Conservation (phyloP, 92 coral and sea anemone species). For the Pocillopora meandrina region DNA sequence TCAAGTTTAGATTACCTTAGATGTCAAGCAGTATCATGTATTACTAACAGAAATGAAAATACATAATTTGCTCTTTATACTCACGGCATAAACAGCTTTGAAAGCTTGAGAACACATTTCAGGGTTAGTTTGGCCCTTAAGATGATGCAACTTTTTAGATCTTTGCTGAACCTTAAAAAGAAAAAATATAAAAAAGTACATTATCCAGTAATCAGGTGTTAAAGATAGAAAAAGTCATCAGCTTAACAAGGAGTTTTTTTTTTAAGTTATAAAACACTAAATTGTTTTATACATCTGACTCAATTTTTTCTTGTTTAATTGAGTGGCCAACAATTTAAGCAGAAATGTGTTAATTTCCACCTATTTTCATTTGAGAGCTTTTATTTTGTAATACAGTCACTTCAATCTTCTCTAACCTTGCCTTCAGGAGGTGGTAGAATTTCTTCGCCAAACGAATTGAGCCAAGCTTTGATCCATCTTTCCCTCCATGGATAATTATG, state of each 20-base stretch:
- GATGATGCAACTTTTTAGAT: not conserved
- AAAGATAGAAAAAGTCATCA: no score
- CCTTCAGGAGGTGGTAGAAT: not conserved
- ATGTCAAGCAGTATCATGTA: no score
- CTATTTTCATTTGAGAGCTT: no score
- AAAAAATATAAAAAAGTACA: not conserved
- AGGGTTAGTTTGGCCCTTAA: not conserved
- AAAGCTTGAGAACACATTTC: not conserved
- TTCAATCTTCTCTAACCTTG: not conserved
- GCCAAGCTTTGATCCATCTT: not conserved
- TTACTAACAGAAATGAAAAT: no score
- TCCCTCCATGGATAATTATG: not conserved
- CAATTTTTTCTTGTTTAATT: no score
- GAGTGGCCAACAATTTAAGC: no score
- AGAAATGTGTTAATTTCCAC: no score
- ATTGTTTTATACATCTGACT: no score
- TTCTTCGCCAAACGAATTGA: not conserved
- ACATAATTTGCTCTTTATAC: not conserved
- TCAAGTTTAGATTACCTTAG: no score
- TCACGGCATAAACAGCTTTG: constrained; percentile 3
- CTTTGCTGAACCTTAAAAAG: constrained; percentile 16
- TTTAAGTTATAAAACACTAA: no score
- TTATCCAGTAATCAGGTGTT: not conserved
- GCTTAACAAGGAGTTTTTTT: no score
- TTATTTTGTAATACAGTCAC: not conserved